Evolutionary conservation across 2,113 vertebrate species (phyloP).

Genomic region (Rhea pennata): DNA sequence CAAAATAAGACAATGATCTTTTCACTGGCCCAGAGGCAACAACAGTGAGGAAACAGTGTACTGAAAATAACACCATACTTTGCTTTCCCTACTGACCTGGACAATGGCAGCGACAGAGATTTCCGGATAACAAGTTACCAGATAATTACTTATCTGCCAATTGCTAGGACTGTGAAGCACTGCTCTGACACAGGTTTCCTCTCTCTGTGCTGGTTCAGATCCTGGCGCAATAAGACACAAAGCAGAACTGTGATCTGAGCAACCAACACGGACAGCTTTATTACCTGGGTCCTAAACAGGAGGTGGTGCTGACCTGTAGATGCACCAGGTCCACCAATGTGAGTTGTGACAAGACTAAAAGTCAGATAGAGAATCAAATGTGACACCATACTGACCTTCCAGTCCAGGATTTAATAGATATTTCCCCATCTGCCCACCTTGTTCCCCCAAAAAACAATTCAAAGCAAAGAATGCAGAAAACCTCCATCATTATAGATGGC

Average conservation of each 20-base stretch:
- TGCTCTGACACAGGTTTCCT: neutral
- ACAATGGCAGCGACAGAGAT: neutral
- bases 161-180: neutral
- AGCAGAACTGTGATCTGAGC: neutral
- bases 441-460: neutral
- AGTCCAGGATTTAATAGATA: neutral
- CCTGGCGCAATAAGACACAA: neutral
- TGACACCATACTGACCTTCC: neutral
- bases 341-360: neutral
- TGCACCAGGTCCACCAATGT: neutral
- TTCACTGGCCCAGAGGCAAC: neutral
- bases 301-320: neutral
- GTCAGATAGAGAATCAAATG: neutral
- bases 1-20: neutral
- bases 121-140: neutral
- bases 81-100: neutral
- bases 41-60: neutral
- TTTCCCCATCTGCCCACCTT: neutral
- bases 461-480: neutral
- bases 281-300: neutral
- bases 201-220: neutral
- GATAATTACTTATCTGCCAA: neutral
- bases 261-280: neutral
- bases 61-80: neutral
- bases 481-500: neutral